Evolutionary conservation across 1,140 invertebrate genomes (phyloP), one percentile per base, ranked within the genome.

Genomic region (Armadillidium nasatum): DNA sequence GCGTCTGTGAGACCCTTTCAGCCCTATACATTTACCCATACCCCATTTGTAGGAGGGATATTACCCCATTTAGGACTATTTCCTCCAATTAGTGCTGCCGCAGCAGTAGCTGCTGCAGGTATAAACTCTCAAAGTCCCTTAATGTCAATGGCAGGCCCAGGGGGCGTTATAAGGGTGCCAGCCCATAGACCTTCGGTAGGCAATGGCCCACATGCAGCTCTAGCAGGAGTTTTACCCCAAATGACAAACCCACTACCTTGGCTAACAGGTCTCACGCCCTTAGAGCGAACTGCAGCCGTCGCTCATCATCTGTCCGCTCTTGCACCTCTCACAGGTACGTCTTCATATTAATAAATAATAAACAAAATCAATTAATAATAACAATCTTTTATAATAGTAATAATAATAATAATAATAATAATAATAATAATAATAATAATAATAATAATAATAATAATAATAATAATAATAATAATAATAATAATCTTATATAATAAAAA

Each of bases 21-120:
- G 68, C 79, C 79, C 54, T 80, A 78, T 71, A 78, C 79, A 19
- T 80, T 77, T 68, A 80, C 79, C 21, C 79, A 80, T 72, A 80
- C 77, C 76, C 79, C 79, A 71, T 80, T 80, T 74, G 77, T 78
- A 54, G 77, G 76, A 43, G 79, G 79, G 10, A 71, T 80, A 23
- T 72, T 80, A 68, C 79, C 79, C 46, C 76, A 46, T 54, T 76
- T 80, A 50, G 74, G 71, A 23, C 71, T 78, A 0, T 45, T 78
- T 71, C 77, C 77, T 54, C 77, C 77, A 44, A 50, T 50, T 10
- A 78, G 75, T 71, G 74, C 73, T 60, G 77, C 77, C 69, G 77
- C 77, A 45, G 77, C 77, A 15, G 76, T 74, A 21, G 76, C 77
- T 68, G 75, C 76, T 15, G 76, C 75, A 7, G 79, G 79, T 19